Conservation (phyloP, 23 tunicate genomes). For the Ascidia mentula region DNA sequence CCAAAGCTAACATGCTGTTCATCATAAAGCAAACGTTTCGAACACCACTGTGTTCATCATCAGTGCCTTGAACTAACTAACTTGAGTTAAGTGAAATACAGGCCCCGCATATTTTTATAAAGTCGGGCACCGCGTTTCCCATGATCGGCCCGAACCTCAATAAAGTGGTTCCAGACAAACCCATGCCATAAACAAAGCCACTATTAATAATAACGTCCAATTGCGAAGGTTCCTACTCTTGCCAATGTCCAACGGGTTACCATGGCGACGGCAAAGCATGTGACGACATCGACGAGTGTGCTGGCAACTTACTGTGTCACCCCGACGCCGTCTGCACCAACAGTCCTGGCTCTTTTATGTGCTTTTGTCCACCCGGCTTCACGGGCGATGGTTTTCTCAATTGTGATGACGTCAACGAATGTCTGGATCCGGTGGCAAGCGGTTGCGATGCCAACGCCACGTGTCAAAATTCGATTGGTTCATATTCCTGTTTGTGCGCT, state of each 20-base stretch:
- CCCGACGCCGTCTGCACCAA: not conserved
- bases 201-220: too few species aligned
- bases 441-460: constrained; percentile 26
- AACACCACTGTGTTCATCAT: too few species aligned
- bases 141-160: too few species aligned
- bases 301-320: not conserved
- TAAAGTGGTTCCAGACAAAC: too few species aligned
- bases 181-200: too few species aligned
- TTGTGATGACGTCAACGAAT: not conserved
- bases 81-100: too few species aligned
- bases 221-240: not conserved
- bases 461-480: constrained; percentile 26
- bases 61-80: too few species aligned
- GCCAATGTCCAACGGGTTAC: not conserved
- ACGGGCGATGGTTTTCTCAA: not conserved
- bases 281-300: not conserved
- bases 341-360: not conserved
- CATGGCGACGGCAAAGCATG: not conserved
- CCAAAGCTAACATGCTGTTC: too few species aligned
- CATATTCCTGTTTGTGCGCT: constrained; percentile 12
- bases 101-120: too few species aligned
- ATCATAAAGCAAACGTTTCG: too few species aligned
- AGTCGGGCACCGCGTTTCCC: too few species aligned
- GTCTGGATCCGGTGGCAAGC: not conserved
- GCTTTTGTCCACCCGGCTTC: not conserved